Evolutionary conservation across 2,888 invertebrate genomes (phyloP).

Genomic region (Drosophila mimetica): DNA sequence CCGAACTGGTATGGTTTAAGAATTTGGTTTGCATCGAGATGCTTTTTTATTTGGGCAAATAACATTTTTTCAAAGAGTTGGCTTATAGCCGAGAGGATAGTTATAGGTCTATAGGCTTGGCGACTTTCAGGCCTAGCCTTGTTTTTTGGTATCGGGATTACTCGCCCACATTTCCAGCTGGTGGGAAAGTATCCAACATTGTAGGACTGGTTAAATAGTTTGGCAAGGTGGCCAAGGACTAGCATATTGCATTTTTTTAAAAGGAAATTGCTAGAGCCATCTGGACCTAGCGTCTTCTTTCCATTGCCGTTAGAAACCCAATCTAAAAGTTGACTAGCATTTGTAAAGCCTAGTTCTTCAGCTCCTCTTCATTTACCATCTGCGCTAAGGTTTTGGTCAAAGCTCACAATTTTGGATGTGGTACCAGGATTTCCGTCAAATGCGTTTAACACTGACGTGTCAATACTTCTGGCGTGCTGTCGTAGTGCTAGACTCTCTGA

Average conservation of each 20-base stretch:
- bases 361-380: neutral
- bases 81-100: neutral
- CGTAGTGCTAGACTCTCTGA: neutral
- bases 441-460: no score
- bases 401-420: no score
- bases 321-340: neutral
- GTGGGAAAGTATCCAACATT: neutral
- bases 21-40: no score
- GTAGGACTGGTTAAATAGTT: neutral
- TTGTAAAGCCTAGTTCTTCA: neutral
- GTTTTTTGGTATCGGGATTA: neutral
- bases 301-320: neutral
- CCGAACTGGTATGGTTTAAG: neutral
- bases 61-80: neutral
- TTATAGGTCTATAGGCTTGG: neutral
- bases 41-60: no score
- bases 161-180: neutral
- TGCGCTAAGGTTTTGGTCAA: neutral
- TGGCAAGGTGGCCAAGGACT: no score
- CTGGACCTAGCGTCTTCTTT: neutral
- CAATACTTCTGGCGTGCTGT: no score
- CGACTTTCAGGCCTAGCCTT: neutral
- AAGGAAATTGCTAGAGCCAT: neutral
- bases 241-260: neutral
- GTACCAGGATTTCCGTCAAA: no score